Conservation (phyloP, 2,113 vertebrate species). For the Pleuronectes platessa region DNA sequence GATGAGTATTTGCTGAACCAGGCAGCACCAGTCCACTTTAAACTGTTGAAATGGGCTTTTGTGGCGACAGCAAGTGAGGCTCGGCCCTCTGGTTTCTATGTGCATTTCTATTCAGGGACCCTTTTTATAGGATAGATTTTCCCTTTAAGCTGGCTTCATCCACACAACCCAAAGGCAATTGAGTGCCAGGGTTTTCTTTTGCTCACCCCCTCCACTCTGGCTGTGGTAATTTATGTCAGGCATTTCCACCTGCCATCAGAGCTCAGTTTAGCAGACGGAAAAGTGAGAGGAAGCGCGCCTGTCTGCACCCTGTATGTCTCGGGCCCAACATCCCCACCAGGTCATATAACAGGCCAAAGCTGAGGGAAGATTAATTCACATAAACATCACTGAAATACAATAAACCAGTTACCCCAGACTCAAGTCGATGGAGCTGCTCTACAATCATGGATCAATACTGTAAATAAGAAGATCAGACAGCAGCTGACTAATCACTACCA, state of each 20-base stretch:
- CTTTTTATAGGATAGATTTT: conserved; percentile 49
- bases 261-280: conserved; percentile 69
- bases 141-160: conserved; percentile 53
- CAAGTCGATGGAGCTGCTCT: not conserved
- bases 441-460: not conserved
- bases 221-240: conserved; percentile 78
- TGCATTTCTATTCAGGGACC: conserved; percentile 26
- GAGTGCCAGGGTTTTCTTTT: conserved; percentile 44
- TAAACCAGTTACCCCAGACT: not conserved
- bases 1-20: not conserved
- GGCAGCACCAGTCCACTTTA: not conserved
- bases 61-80: not conserved
- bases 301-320: conserved; percentile 61
- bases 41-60: not conserved
- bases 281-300: conserved; percentile 56
- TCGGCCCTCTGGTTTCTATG: conserved; percentile 17
- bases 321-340: conserved; percentile 29
- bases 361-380: conserved; percentile 4
- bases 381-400: not conserved
- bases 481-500: not conserved
- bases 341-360: conserved; percentile 28
- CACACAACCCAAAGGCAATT: conserved; percentile 38
- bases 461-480: not conserved
- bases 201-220: conserved; percentile 36
- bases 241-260: conserved; percentile 77